Percentiles rank a stretch among this genome's conserved stretches.
Evolutionary conservation across 2,113 vertebrate genomes (phyloP).

Genomic region (Eidolon helvum): DNA sequence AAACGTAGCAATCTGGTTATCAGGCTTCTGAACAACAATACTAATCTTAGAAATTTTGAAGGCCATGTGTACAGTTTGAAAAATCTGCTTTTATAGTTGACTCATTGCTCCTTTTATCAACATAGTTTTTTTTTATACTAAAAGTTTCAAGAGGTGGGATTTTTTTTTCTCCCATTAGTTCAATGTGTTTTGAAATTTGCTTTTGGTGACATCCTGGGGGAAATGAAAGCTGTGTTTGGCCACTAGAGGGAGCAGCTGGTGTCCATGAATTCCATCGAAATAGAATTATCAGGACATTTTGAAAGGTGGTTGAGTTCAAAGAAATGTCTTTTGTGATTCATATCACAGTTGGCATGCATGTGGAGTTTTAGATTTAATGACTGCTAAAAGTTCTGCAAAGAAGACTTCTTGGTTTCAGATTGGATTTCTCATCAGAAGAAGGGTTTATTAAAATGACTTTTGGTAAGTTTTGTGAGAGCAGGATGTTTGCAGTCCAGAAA

Average conservation of each 20-base stretch:
- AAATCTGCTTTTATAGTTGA: conserved; percentile 31
- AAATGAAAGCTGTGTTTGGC: conserved; percentile 65
- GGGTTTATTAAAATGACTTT: conserved; percentile 5
- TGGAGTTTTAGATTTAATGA: conserved; percentile 58
- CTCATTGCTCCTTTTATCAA: conserved; percentile 18
- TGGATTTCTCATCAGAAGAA: conserved; percentile 32
- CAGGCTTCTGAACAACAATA: neutral
- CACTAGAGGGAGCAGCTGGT: conserved; percentile 73
- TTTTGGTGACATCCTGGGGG: conserved; percentile 61
- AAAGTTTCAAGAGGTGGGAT: neutral
- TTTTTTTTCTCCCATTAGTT: conserved; percentile 39
- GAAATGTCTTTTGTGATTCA: conserved; percentile 53
- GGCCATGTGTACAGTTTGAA: neutral
- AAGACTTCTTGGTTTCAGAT: neutral
- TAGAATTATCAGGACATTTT: conserved; percentile 55
- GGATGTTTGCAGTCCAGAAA: conserved; percentile 18
- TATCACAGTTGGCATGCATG: conserved; percentile 4
- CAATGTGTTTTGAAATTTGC: conserved; percentile 64
- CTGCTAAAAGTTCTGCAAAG: neutral
- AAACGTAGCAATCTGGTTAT: neutral
- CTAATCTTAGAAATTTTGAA: neutral
- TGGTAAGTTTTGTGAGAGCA: neutral
- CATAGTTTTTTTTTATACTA: neutral
- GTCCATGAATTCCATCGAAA: conserved; percentile 22
- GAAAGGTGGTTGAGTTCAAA: conserved; percentile 63